phyloP scores from a whole-genome alignment of 2,797 vertebrate species.

The Siniperca scherzeri region DNA sequence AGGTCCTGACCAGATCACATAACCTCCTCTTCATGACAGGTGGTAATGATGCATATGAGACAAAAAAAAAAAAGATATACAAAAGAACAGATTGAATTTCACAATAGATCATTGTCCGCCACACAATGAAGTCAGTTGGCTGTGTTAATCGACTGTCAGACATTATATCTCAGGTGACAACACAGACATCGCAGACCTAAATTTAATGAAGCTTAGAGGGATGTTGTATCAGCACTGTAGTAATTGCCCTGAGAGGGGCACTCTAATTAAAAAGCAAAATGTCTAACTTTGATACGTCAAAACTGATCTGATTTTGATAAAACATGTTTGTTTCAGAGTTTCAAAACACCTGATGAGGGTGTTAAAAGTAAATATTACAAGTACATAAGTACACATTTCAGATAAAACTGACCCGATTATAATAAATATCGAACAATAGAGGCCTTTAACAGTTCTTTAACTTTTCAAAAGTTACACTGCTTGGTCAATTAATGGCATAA shows the following conservation, averaged over 20 bases:
- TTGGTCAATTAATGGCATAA: not conserved
- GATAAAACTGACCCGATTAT: not conserved
- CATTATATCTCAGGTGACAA: conserved; percentile 64
- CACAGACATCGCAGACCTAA: conserved; percentile 48
- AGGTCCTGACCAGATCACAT: conserved; percentile 1
- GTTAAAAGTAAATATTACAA: conserved; percentile 12
- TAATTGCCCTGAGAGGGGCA: conserved; percentile 40
- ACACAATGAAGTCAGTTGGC: conserved; percentile 23
- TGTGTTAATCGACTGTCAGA: conserved; percentile 52
- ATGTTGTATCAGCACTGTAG: conserved; percentile 42
- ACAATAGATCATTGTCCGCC: conserved; percentile 56
- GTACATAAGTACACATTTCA: not conserved
- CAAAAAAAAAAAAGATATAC: conserved; percentile 24
- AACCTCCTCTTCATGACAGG: conserved; percentile 21
- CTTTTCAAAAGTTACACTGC: not conserved
- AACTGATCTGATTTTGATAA: conserved; percentile 39
- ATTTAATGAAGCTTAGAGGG: conserved; percentile 56
- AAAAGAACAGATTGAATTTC: conserved; percentile 46
- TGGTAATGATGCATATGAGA: conserved; percentile 45
- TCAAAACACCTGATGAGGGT: conserved; percentile 28
- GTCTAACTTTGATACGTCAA: conserved; percentile 24
- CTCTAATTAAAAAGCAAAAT: conserved; percentile 51
- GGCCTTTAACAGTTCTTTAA: not conserved
- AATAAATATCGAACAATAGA: conserved; percentile 2
- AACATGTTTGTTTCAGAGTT: conserved; percentile 10